phyloP scores from a whole-genome alignment of 2,113 vertebrate genomes.

The Rhinolophus sinicus region DNA sequence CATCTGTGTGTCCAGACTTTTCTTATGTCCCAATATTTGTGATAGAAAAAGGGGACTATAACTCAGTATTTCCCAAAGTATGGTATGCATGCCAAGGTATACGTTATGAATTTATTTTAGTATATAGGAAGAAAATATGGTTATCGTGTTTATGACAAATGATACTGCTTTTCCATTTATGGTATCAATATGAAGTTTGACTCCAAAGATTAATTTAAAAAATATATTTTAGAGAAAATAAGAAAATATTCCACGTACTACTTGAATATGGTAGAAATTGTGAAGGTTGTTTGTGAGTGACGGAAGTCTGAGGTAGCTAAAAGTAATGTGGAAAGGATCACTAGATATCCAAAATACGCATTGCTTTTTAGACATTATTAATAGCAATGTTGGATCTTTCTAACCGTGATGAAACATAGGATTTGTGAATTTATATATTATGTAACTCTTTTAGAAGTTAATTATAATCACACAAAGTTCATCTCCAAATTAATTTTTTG shows the following conservation, averaged over 20 bases:
- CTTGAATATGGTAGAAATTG: background rate
- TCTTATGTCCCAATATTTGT: background rate
- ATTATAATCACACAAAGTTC: background rate
- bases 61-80: background rate
- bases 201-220: conserved; percentile 3
- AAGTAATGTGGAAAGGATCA: background rate
- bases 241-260: background rate
- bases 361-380: background rate
- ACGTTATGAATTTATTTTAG: background rate
- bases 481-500: background rate
- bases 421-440: background rate
- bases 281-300: background rate
- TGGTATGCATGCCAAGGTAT: background rate
- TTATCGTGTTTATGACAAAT: background rate
- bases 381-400: background rate
- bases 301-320: background rate
- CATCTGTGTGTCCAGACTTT: background rate
- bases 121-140: background rate
- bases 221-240: background rate
- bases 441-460: conserved; percentile 15
- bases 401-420: background rate
- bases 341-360: background rate
- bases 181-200: background rate
- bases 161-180: background rate
- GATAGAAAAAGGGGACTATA: background rate